Evolutionary conservation across 2,888 invertebrate genomes (phyloP).

Genomic region (Pristionchus japonicus): DNA sequence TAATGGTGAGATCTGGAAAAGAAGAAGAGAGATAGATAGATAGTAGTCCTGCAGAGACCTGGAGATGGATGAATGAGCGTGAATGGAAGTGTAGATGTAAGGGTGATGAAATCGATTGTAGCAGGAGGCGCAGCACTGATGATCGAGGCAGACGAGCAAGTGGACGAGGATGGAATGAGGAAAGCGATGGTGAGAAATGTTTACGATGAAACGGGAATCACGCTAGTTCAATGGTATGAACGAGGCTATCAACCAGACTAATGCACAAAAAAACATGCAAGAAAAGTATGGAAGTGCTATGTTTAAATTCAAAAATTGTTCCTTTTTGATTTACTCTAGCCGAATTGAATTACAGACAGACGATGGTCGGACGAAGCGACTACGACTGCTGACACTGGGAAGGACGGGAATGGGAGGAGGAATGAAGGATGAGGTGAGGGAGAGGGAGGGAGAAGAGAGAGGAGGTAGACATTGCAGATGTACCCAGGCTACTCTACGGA

Average conservation of each 20-base stretch:
- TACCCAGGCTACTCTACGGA: background rate
- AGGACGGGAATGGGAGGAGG: conserved; percentile 14
- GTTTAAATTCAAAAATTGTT: too few relatives aligned
- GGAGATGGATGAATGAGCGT: too few relatives aligned
- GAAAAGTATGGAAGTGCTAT: too few relatives aligned
- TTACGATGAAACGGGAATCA: background rate
- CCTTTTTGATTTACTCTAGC: too few relatives aligned
- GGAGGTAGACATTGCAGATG: background rate
- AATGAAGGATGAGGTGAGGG: conserved; percentile 9
- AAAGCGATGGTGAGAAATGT: conserved; percentile 13
- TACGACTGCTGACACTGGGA: conserved; percentile 25
- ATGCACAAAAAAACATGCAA: too few relatives aligned
- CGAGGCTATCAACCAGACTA: too few relatives aligned
- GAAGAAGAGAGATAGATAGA: too few relatives aligned
- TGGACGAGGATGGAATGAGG: conserved; percentile 1
- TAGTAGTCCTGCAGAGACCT: too few relatives aligned
- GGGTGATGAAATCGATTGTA: background rate
- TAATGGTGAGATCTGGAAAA: too few relatives aligned
- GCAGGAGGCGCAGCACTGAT: background rate
- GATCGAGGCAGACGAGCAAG: conserved; percentile 26
- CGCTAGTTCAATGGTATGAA: too few relatives aligned
- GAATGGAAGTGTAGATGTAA: too few relatives aligned
- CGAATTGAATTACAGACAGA: background rate
- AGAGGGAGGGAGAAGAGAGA: background rate
- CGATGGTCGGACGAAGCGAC: conserved; percentile 20